Evolutionary conservation across 35 echinoderm and acorn worm genomes (phyloP).

Genomic region (Lytechinus pictus): DNA sequence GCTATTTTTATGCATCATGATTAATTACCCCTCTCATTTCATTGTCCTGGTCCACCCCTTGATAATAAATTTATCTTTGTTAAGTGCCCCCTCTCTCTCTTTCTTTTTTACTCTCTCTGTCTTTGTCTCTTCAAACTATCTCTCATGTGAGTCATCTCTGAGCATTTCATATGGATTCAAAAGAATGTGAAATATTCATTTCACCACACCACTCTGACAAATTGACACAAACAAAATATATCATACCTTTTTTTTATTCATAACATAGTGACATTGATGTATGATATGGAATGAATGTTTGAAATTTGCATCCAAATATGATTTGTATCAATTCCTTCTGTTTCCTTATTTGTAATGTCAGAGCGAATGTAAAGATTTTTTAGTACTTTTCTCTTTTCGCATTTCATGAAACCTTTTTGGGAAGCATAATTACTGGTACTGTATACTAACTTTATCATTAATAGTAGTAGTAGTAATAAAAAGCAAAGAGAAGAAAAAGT

Average conservation of each 20-base stretch:
- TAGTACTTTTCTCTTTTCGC: too few species aligned
- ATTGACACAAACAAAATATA: slow-evolving; percentile 6
- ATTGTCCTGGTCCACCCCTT: too few species aligned
- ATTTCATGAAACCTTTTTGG: too few species aligned
- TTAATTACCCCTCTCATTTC: too few species aligned
- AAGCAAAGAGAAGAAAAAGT: too few species aligned
- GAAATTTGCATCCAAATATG: slow-evolving; percentile 5
- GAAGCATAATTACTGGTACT: too few species aligned
- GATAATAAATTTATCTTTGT: too few species aligned
- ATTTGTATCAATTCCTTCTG: background rate
- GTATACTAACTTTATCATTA: too few species aligned
- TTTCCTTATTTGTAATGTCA: too few species aligned
- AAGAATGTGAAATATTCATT: slow-evolving; percentile 20
- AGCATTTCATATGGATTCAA: background rate
- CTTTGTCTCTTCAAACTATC: background rate
- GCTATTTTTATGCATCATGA: too few species aligned
- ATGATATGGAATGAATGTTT: background rate
- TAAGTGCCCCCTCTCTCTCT: background rate
- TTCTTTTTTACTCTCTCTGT: background rate
- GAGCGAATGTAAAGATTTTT: too few species aligned
- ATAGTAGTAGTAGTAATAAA: too few species aligned
- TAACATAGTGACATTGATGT: slow-evolving; percentile 13
- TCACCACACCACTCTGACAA: background rate
- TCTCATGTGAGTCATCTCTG: background rate
- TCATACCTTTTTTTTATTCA: slow-evolving; percentile 4